These are phyloP conservation scores for Chaetorhynchus papuensis DNA, from an alignment of 2,113 vertebrate genomes.

Conservation along the genomic window DNA sequence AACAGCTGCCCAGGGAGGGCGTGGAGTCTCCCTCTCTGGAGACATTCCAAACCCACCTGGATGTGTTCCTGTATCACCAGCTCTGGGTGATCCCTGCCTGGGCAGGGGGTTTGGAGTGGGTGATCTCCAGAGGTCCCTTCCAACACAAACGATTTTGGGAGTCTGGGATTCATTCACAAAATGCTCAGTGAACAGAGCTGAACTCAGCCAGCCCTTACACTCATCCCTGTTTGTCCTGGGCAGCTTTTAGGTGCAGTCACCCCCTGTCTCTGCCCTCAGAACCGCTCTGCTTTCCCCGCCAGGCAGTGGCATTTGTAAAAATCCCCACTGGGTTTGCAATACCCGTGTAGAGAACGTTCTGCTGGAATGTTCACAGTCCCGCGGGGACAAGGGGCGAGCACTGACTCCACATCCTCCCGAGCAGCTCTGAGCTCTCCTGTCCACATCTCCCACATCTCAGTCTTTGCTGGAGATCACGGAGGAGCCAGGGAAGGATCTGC, in stretches of 20 bases:
- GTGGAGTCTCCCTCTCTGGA: background rate
- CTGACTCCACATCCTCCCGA: background rate
- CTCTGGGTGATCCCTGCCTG: background rate
- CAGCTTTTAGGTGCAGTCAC: background rate
- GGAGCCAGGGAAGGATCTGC: background rate
- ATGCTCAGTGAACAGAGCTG: background rate
- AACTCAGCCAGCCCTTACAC: background rate
- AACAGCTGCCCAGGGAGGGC: background rate
- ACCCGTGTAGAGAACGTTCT: background rate
- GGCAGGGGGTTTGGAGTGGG: too few species aligned
- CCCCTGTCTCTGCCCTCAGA: background rate
- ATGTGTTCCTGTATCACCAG: background rate
- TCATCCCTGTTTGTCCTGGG: background rate
- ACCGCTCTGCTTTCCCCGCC: background rate
- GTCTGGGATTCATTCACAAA: background rate
- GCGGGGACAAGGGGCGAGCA: fast-evolving
- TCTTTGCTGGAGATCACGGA: background rate
- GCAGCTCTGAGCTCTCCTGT: background rate
- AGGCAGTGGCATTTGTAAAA: background rate
- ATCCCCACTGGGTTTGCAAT: background rate
- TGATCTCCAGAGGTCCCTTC: background rate
- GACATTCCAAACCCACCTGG: background rate
- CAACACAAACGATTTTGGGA: background rate
- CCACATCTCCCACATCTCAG: too few species aligned
- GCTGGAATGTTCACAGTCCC: background rate